Percentiles rank a stretch among this genome's conserved stretches.
Conservation (phyloP, 2,888 invertebrate genomes). For the Acleris holmiana region DNA sequence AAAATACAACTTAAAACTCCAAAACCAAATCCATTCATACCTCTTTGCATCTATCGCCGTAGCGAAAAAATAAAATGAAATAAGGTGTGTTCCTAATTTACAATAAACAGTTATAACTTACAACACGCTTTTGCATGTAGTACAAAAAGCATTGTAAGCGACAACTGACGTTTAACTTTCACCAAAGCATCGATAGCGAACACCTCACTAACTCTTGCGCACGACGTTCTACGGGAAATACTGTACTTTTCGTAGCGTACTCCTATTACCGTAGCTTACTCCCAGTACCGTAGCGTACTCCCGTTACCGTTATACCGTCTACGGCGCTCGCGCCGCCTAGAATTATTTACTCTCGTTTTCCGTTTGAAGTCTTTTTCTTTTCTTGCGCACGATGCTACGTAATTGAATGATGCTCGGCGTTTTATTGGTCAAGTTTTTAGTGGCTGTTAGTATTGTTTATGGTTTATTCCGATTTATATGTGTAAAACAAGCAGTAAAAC, state of each 20-base stretch:
- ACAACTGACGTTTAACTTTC: no score
- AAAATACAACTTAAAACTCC: no score
- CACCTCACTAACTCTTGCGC: conserved; percentile 21
- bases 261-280: conserved; percentile 50
- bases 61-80: no score
- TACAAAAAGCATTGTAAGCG: no score
- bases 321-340: conserved; percentile 55
- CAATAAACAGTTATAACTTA: no score
- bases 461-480: neutral
- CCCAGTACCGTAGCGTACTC: conserved; percentile 54
- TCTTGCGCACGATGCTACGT: conserved; percentile 37
- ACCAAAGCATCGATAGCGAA: no score
- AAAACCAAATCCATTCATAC: no score
- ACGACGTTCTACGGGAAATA: conserved; percentile 65
- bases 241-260: conserved; percentile 49
- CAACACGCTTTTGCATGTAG: no score
- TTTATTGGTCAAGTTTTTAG: neutral
- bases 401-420: conserved; percentile 1
- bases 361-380: conserved; percentile 58
- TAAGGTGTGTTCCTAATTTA: no score
- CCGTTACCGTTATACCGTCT: conserved; percentile 52
- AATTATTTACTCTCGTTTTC: conserved; percentile 75
- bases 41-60: no score
- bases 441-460: neutral
- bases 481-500: neutral